Evolutionary conservation across 2,888 invertebrate genomes (phyloP), one percentile per base, ranked within the genome.

Genomic region (Zelleria hepariella): DNA sequence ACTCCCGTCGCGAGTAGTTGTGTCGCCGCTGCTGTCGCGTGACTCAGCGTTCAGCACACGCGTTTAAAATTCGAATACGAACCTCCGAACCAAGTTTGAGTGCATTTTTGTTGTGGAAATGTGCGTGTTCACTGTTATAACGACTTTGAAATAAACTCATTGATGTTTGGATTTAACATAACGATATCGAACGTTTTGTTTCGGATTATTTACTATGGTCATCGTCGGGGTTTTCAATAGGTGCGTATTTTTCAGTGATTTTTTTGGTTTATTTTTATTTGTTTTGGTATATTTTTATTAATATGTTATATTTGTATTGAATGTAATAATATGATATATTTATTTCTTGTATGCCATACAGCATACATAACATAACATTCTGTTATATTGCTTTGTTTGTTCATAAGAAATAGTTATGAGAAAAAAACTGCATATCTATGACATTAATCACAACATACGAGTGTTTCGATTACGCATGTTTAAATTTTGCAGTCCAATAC

Each of bases 141-240:
- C 67, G 68, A 73, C 68, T 71, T 64, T 74, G 58, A 63, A 80
- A 74, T 72, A 75, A 81, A 80, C 75, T 67, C 66, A 68, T 67
- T 65, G 66, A 68, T 66, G 66, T 68, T 69, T 68, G 66, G 62
- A 66, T 57, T 23, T 42, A 56, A 42, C 32, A 42, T 42, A 55
- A 8, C n/a, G 25, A 20, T 59, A 23, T 18, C 24, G 58, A 58
- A 58, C 52, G 68, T 69, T 68, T 69, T 67, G 65, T 66, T 65
- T 72, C 77, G 86, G 86, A 85, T 86, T 82, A 20, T 75, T 82
- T 79, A 86, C 74, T 80, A 88, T 88, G 87, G 87, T 88, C 76
- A 87, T 88, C 73, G 86, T 88, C 76, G 81, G 87, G 76, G 87
- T 88, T 72, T 88, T 88, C 75, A 88, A 84, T 81, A 87, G 87